Evolutionary conservation across 2,888 invertebrate genomes (phyloP).

Genomic region (Apodemia zela): DNA sequence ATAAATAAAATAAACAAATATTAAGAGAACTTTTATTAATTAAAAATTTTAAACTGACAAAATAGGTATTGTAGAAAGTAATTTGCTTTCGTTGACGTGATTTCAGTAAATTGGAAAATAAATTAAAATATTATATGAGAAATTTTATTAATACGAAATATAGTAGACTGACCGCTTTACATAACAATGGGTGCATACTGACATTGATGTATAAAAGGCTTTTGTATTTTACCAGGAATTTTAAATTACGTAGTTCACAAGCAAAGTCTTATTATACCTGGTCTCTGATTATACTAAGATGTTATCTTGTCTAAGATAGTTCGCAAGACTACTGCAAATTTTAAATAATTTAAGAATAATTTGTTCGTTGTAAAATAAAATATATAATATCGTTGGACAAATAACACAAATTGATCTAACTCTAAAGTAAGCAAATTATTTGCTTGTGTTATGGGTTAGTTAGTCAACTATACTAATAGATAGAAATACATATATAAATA

Average conservation of each 20-base stretch:
- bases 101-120: slow-evolving; percentile 6
- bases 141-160: not conserved
- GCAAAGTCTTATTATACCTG: no score
- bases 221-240: slow-evolving; percentile 3
- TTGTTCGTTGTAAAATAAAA: no score
- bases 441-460: no score
- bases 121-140: not conserved
- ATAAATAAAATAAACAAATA: no score
- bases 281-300: not conserved
- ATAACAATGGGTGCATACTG: slow-evolving; percentile 1
- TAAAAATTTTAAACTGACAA: not conserved
- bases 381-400: no score
- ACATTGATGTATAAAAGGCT: not conserved
- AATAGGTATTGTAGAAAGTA: not conserved
- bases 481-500: no score
- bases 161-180: not conserved
- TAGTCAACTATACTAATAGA: no score
- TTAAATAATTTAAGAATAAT: not conserved
- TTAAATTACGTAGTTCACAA: not conserved
- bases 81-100: not conserved
- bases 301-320: not conserved
- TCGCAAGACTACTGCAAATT: not conserved
- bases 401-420: no score
- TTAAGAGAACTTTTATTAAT: no score
- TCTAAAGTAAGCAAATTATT: no score